Evolutionary conservation across 2,113 vertebrate genomes (phyloP).

Genomic region (Acrocephalus arundinaceus): DNA sequence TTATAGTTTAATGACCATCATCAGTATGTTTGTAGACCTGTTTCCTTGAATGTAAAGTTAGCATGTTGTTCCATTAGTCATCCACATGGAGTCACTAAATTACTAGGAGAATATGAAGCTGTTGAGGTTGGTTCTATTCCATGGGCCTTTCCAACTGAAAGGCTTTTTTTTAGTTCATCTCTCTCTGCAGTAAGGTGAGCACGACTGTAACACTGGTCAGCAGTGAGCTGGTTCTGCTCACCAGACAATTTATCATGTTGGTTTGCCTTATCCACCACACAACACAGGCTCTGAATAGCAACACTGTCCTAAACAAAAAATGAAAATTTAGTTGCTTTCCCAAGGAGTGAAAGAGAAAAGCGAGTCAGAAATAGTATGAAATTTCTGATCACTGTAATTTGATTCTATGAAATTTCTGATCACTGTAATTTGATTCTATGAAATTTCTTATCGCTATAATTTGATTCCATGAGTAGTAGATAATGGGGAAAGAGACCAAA

Average conservation of each 20-base stretch:
- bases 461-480: background rate
- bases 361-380: background rate
- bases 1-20: background rate
- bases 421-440: background rate
- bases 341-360: background rate
- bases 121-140: background rate
- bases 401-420: background rate
- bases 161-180: background rate
- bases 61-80: constrained; percentile 29
- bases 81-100: constrained; percentile 73
- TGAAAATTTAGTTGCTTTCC: background rate
- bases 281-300: background rate
- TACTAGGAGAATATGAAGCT: constrained; percentile 9
- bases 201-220: background rate
- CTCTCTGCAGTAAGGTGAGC: background rate
- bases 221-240: background rate
- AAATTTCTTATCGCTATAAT: background rate
- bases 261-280: background rate
- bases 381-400: background rate
- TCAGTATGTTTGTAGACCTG: background rate
- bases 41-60: background rate
- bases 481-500: background rate
- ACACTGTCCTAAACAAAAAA: background rate
- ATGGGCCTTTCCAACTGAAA: background rate
- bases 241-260: background rate